Percentiles rank a stretch among this genome's conserved stretches.
Evolutionary conservation across 2,113 vertebrate genomes (phyloP).

Genomic region (Hylia prasina): DNA sequence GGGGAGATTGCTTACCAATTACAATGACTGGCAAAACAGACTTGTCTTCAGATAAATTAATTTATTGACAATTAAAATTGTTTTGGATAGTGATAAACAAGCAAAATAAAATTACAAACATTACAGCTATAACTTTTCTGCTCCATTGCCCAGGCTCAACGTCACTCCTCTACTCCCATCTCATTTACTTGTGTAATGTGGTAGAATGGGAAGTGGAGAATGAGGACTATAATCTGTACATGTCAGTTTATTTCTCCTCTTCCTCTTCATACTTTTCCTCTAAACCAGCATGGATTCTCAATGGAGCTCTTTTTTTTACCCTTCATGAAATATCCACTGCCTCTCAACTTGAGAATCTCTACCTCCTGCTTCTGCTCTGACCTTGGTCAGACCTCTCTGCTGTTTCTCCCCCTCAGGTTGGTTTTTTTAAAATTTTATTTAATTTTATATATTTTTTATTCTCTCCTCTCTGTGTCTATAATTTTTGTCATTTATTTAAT

Average conservation of each 20-base stretch:
- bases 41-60: neutral
- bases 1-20: neutral
- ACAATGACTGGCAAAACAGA: neutral
- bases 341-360: neutral
- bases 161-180: neutral
- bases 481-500: neutral
- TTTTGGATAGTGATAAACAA: neutral
- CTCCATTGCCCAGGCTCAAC: neutral
- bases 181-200: rapidly evolving
- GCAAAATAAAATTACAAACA: neutral
- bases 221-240: rapidly evolving
- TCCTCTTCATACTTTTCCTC: neutral
- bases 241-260: neutral
- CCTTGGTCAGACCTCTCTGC: neutral
- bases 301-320: no score
- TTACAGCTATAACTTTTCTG: neutral
- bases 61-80: neutral
- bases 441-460: no score
- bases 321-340: neutral
- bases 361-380: neutral
- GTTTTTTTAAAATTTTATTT: neutral
- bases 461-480: neutral
- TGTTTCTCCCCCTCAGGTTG: neutral
- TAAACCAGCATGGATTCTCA: neutral
- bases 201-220: neutral